phyloP scores from a whole-genome alignment of 2,797 vertebrate species.

The Sebastes minor region DNA sequence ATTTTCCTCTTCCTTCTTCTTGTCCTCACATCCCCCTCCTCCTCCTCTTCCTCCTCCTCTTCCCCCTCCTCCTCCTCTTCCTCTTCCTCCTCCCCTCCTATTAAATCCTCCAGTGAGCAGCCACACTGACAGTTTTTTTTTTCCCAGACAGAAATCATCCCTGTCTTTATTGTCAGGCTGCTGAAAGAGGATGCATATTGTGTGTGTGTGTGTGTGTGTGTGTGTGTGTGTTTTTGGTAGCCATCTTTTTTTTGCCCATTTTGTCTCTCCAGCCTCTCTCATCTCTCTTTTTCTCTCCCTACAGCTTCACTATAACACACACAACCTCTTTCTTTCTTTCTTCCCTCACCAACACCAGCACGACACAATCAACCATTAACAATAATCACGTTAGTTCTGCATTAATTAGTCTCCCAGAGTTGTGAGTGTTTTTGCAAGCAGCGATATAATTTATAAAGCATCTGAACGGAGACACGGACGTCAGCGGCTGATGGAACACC shows the following conservation, averaged over 20 bases:
- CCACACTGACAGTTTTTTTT: slow-evolving; percentile 40
- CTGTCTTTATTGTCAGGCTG: slow-evolving; percentile 62
- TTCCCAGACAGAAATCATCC: slow-evolving; percentile 64
- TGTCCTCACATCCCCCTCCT: slow-evolving; percentile 2
- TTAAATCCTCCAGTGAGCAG: slow-evolving; percentile 62
- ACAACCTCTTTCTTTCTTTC: slow-evolving; percentile 2
- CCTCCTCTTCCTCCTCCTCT: background rate
- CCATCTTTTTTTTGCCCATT: slow-evolving; percentile 53
- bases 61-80: slow-evolving; percentile 14
- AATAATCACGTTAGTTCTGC: slow-evolving; percentile 46
- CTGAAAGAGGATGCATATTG: slow-evolving; percentile 39
- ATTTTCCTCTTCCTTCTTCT: background rate
- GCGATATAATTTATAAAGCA: background rate
- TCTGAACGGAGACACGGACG: no score
- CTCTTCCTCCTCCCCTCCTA: slow-evolving; percentile 37
- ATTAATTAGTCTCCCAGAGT: slow-evolving; percentile 45
- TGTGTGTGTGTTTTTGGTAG: slow-evolving; percentile 17
- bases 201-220: background rate
- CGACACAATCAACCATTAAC: slow-evolving; percentile 48
- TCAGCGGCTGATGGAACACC: no score
- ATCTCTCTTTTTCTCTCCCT: slow-evolving; percentile 29
- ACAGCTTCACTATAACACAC: background rate
- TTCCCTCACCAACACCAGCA: background rate
- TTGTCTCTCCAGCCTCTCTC: slow-evolving; percentile 42
- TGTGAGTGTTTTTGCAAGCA: slow-evolving; percentile 38